Percentiles rank a stretch among this genome's conserved stretches.
Conservation (phyloP, 1,140 invertebrate species). For the Caenorhabditis briggsae region DNA sequence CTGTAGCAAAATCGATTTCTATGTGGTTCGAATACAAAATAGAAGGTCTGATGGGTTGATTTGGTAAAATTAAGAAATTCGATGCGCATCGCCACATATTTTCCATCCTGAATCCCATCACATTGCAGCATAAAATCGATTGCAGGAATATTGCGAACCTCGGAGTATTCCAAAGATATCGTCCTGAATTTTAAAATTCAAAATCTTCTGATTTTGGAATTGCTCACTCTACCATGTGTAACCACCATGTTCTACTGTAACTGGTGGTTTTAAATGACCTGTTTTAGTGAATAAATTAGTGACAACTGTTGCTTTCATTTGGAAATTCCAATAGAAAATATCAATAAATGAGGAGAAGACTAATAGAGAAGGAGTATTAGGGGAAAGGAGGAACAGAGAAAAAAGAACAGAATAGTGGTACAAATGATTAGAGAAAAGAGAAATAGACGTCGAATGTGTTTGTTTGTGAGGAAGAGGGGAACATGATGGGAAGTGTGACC, state of each 20-base stretch:
- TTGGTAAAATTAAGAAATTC: background rate
- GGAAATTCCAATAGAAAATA: too few species aligned
- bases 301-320: background rate
- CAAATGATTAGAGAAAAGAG: too few species aligned
- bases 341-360: too few species aligned
- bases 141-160: background rate
- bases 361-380: background rate
- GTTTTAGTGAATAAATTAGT: conserved; percentile 9
- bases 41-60: background rate
- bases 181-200: background rate
- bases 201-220: background rate
- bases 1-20: background rate
- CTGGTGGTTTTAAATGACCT: background rate
- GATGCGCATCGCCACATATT: background rate
- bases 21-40: background rate
- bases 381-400: background rate
- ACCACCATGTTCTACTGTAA: background rate
- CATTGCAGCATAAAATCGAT: background rate
- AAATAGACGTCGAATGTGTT: too few species aligned
- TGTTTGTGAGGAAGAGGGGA: too few species aligned
- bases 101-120: background rate
- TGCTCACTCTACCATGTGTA: background rate
- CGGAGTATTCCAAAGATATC: background rate
- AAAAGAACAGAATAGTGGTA: background rate
- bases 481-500: too few species aligned